Evolutionary conservation across 2,113 vertebrate species (phyloP), one percentile per base, ranked within the genome.

Genomic region (Oxyura jamaicensis): DNA sequence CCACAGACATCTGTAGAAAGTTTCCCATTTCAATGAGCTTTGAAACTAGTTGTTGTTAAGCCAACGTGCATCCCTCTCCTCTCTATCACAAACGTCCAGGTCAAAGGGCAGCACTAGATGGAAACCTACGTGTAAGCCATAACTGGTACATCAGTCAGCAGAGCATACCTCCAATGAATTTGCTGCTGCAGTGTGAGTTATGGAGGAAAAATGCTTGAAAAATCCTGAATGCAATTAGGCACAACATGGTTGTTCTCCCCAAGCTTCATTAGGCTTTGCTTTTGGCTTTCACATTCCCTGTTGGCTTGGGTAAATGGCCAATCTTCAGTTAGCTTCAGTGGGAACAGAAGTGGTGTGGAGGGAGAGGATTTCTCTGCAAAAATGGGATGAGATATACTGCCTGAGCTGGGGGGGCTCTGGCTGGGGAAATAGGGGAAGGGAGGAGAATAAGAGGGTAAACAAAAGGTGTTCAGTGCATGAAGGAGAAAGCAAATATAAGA

Each of bases 191-290:
- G 21, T 29, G 60, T 62, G 53, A 86, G 60, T 68, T 92, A 72
- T 11, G 42, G 56, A 86, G 35, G n/a, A 39, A 69, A 94, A 90
- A 94, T 94, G 92, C 95, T 79, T 96, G 96, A 97, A 92, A 81
- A 93, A 78, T 75, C 90, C 69, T 75, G 76, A 68, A 95, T 94
- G 90, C 92, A 90, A 94, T 96, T 95, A 93, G 73, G 77, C 80
- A 94, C 86, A 75, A 93, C 88, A 91, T 76, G 88, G 83, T 95
- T 94, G 88, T 92, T 91, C 90, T 65, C 76, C 92, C 90, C 73
- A 97, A 96, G 96, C 93, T 93, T 96, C 96, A 96, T 96, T 95
- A 97, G 80, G 83, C 73, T 94, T 96, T 95, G 83, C 88, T 86
- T 58, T 94, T 93, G 62, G 76, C 68, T 96, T 95, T 86, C 41